Percentiles rank a stretch among this genome's conserved stretches.
Conservation (phyloP, 2,888 invertebrate species). For the Thumatha senex region DNA sequence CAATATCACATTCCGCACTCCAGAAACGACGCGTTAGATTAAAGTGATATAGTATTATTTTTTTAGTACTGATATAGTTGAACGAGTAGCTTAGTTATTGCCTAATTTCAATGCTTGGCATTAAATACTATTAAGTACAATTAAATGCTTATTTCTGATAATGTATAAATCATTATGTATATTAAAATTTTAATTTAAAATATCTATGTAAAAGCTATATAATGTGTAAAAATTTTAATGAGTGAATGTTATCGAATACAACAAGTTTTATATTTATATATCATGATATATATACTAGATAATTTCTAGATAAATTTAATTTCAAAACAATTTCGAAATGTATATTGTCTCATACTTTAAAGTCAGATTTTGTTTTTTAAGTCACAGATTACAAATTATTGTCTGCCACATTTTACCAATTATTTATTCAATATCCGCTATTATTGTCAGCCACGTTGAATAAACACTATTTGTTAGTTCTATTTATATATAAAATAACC, state of each 20-base stretch:
- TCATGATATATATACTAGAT: constrained; percentile 1
- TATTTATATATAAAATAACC: neutral
- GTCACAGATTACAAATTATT: constrained; percentile 27
- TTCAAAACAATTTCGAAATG: neutral
- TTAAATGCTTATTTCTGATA: neutral
- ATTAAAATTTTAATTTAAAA: constrained; percentile 5
- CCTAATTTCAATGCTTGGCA: constrained; percentile 4
- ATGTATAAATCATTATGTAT: constrained; percentile 1
- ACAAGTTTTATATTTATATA: constrained; percentile 20
- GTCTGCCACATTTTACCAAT: constrained; percentile 20
- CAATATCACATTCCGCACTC: constrained; percentile 56
- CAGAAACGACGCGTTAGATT: constrained; percentile 29
- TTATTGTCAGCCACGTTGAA: constrained; percentile 17
- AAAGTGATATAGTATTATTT: neutral
- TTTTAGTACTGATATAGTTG: constrained; percentile 20
- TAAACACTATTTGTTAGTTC: neutral
- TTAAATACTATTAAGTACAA: neutral
- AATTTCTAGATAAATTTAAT: neutral
- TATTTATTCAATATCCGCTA: constrained; percentile 16
- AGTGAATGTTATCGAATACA: constrained; percentile 8
- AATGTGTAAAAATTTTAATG: constrained; percentile 8
- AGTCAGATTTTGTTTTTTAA: constrained; percentile 19
- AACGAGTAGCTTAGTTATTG: constrained; percentile 14
- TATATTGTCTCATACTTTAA: constrained; percentile 5
- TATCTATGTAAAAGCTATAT: constrained; percentile 7